Evolutionary conservation across 2,113 vertebrate genomes (phyloP).

Genomic region (Zosterops lateralis): DNA sequence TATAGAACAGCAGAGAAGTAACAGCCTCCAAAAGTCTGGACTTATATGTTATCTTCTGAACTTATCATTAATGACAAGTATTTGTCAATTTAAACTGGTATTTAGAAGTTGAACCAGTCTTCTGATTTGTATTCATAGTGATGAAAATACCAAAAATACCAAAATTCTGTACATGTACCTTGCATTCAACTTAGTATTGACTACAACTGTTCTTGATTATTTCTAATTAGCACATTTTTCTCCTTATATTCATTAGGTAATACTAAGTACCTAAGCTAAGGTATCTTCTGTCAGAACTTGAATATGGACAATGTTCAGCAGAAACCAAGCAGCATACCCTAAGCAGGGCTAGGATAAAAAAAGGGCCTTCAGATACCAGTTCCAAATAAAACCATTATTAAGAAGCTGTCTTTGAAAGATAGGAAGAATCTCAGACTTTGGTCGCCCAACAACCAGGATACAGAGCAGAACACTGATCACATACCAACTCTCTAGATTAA

Average conservation of each 20-base stretch:
- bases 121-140: not conserved
- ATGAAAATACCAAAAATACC: not conserved
- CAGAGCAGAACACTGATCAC: not conserved
- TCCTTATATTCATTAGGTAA: not conserved
- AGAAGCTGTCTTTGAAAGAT: not conserved
- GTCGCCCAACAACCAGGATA: not conserved
- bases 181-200: not conserved
- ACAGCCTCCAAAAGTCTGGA: not conserved
- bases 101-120: not conserved
- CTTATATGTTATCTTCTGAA: not conserved
- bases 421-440: not conserved
- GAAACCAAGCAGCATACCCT: not conserved
- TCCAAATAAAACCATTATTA: not conserved
- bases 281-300: not conserved
- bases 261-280: not conserved
- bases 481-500: not conserved
- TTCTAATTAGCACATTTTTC: not conserved
- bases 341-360: not conserved
- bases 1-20: not conserved
- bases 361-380: not conserved
- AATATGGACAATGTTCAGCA: not conserved
- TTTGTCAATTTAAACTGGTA: not conserved
- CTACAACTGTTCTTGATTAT: not conserved
- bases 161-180: not conserved
- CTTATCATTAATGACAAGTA: not conserved